phyloP scores from a whole-genome alignment of 2,888 invertebrate genomes.

The Sphecodes monilicornis region DNA sequence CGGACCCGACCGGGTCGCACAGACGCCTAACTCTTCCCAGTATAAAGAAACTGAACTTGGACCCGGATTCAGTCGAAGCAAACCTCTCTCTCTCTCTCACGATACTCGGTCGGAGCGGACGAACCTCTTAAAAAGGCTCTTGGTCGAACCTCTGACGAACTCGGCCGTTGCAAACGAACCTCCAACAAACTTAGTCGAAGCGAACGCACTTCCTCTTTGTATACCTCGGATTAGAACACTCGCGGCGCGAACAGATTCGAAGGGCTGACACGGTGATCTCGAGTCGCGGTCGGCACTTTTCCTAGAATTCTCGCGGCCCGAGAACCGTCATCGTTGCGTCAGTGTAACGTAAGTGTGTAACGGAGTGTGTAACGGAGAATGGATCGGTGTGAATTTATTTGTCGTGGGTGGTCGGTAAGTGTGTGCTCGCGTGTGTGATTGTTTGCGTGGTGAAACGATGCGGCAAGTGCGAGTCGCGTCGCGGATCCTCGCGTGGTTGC shows the following conservation, averaged over 20 bases:
- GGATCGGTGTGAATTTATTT: not conserved
- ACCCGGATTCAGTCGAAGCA: not conserved
- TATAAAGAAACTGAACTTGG: not conserved
- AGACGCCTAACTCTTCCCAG: not conserved
- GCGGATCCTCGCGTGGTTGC: slow-evolving; percentile 33
- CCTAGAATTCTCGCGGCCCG: not conserved
- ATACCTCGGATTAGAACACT: slow-evolving; percentile 9
- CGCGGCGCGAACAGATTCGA: slow-evolving; percentile 16
- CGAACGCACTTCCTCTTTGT: not conserved
- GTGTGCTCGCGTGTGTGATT: not conserved
- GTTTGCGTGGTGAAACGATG: slow-evolving; percentile 10
- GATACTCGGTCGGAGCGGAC: not conserved
- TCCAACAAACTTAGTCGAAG: not conserved
- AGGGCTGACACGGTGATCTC: not conserved
- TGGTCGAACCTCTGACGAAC: no score
- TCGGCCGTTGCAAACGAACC: no score
- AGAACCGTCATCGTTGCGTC: not conserved
- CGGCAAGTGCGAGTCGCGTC: slow-evolving; percentile 28
- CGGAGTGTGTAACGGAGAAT: not conserved
- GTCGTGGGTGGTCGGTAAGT: not conserved
- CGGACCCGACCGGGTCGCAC: not conserved
- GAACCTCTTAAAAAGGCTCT: no score
- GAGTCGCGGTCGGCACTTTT: not conserved
- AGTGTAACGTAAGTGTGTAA: not conserved
- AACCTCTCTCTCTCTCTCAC: not conserved